Evolutionary conservation across 2,113 vertebrate genomes (phyloP), one percentile per base, ranked within the genome.

Genomic region (Ceyx margarethae): DNA sequence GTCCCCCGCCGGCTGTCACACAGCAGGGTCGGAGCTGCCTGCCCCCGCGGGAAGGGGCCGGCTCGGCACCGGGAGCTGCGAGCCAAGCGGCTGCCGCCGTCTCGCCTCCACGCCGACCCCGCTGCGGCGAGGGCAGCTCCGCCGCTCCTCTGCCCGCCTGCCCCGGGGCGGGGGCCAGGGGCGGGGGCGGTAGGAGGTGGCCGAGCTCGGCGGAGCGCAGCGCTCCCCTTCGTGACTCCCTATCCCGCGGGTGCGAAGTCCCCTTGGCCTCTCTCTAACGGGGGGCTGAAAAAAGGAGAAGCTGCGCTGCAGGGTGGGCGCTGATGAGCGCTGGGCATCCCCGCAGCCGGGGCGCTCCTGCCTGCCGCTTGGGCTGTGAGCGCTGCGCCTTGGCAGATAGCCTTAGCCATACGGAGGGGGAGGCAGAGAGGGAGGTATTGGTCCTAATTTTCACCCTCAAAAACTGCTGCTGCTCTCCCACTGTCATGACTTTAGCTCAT

Each of bases 1-100:
- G 94, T 69, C 94, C 65, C 90, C 90, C 81, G 81, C 61, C 91
- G 81, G 93, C 85, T 89, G 91, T 60, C 78, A 60, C 94, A 84
- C 82, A 77, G 81, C 81, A 72, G 64, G 90, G 9, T 33, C 65
- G 94, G 74, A 64, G 40, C 73, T 86, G 64, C 46, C 46, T 6
- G 29, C 62, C 67, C 72, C 72, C 64, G 48, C 74, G 78, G 82
- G 42, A 75, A 51, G 53, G 67, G 73, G 57, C 62, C 82, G 42
- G 67, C 19, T 74, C 77, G 33, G 53, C 18, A 31, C 69, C 74
- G 40, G 64, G 45, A 18, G 46, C 46, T 57, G 64, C 64, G 22
- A 75, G 51, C 64, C 62, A 3, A 10, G 57, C 42, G 54, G 13
- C 43, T 5, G 25, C 77, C n/a, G 66, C 72, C n/a, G 53, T 25